Evolutionary conservation across 2,113 vertebrate genomes (phyloP).

Genomic region (Heterochromis multidens): DNA sequence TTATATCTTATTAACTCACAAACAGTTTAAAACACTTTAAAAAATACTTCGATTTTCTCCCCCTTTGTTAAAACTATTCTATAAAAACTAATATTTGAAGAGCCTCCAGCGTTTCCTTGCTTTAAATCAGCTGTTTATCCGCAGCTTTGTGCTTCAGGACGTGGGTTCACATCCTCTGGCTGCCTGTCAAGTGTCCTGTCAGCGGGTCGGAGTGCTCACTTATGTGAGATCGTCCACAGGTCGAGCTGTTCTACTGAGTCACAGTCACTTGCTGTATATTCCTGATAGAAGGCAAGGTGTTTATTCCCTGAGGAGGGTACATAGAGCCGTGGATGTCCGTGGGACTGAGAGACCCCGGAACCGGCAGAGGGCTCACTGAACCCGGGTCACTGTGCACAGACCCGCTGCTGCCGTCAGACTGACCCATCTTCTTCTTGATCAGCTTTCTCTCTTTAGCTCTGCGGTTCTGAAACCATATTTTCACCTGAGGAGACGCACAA

Average conservation of each 20-base stretch:
- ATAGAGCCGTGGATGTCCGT: slow-evolving; percentile 78
- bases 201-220: slow-evolving; percentile 77
- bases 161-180: slow-evolving; percentile 41
- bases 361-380: slow-evolving; percentile 86
- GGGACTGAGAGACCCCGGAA: slow-evolving; percentile 78
- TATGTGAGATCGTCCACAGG: slow-evolving; percentile 53
- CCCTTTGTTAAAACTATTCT: slow-evolving; percentile 75
- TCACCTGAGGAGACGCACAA: slow-evolving; percentile 76
- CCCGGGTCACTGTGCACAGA: slow-evolving; percentile 91
- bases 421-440: slow-evolving; percentile 92
- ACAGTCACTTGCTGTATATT: slow-evolving; percentile 86
- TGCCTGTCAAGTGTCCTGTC: slow-evolving; percentile 58
- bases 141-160: slow-evolving; percentile 53
- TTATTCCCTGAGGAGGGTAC: slow-evolving; percentile 80
- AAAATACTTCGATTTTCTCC: slow-evolving; percentile 57
- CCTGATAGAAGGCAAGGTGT: slow-evolving; percentile 83
- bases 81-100: slow-evolving; percentile 76
- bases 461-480: slow-evolving; percentile 97
- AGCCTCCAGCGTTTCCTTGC: slow-evolving; percentile 74
- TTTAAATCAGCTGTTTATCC: slow-evolving; percentile 51
- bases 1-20: slow-evolving; percentile 77
- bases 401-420: slow-evolving; percentile 85
- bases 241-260: slow-evolving; percentile 72
- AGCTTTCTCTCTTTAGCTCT: slow-evolving; percentile 92
- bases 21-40: slow-evolving; percentile 70